Base-by-base conservation (phyloP, 2,113 vertebrate genomes). In the Porphyrio hochstetteri region DNA sequence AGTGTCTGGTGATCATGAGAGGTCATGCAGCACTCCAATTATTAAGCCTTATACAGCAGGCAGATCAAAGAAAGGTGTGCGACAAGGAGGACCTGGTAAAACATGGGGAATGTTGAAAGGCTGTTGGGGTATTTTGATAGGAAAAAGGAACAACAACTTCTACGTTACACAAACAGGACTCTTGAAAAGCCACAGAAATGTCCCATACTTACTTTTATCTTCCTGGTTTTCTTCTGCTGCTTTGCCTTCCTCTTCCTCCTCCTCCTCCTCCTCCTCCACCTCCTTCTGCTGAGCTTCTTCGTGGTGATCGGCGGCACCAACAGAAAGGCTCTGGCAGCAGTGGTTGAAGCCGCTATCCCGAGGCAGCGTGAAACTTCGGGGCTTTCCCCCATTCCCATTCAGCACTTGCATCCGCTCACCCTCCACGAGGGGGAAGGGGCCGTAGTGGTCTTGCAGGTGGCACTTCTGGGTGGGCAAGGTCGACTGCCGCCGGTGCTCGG, bases 341-440 rank as follows among this genome's bases (percentile, higher is more conserved):
- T 99, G 99, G 78, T 98, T 98, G 97, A 99, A 99, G 82, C 99
- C 99, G 31, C 99, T 98, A 83, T 99, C 99, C 94, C 99, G 98
- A 38, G 99, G 99, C 97, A 99, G 98, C 9, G 99, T 99, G 96
- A 99, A 99, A 96, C 99, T 99, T 92, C 99, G 98, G 77, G 99
- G 99, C 96, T 99, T 99, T 33, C 98, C 97, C 92, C 99, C 99
- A 6, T 98, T 99, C 83, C 98, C 97, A 17, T 98, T 98, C 67
- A 98, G 88, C 82, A 90, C 98, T 82, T 98, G 98, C 96, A 98
- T 97, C 90, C 97, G 89, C 81, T 98, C 98, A 1, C 98, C 98
- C 93, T 98, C 98, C 16, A 98, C 97, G n/a, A 98, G 98, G 6
- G 99, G 99, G 89, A 99, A 99, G 61, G 98, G 98, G 84, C 99